Conservation (phyloP, 1,140 invertebrate species). For the Maconellicoccus hirsutus region DNA sequence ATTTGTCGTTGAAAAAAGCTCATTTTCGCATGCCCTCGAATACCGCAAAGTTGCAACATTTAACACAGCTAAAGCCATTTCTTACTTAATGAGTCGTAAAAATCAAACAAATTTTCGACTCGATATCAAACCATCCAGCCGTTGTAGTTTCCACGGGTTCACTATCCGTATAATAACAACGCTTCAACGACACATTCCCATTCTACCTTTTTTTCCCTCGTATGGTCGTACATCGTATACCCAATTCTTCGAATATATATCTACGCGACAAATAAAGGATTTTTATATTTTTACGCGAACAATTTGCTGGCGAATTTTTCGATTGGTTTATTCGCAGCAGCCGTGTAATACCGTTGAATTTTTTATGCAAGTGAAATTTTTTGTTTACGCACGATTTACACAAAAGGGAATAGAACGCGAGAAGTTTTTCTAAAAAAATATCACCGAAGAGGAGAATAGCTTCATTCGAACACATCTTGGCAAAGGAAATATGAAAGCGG, state of each 20-base stretch:
- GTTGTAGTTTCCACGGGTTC: not conserved
- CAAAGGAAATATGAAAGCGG: not conserved
- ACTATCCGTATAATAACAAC: not conserved
- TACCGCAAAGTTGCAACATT: not conserved
- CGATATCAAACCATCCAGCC: not conserved
- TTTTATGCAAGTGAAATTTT: not conserved
- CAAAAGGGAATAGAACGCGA: not conserved
- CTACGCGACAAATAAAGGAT: not conserved
- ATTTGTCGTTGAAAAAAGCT: too few relatives aligned
- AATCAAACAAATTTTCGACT: not conserved
- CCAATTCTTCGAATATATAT: not conserved
- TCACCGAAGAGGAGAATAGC: not conserved
- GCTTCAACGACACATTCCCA: not conserved
- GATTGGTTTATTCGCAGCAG: not conserved
- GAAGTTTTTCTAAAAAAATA: not conserved
- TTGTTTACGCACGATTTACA: not conserved
- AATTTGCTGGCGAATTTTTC: not conserved
- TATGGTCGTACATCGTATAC: not conserved
- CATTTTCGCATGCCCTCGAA: not conserved
- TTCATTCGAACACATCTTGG: not conserved
- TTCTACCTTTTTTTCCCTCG: not conserved
- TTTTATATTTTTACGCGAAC: not conserved
- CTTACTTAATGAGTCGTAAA: not conserved
- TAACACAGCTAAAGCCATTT: not conserved
- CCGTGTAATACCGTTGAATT: not conserved